Conservation (phyloP, 2,797 vertebrate genomes). For the Lepidocolaptes lacrymiger region DNA sequence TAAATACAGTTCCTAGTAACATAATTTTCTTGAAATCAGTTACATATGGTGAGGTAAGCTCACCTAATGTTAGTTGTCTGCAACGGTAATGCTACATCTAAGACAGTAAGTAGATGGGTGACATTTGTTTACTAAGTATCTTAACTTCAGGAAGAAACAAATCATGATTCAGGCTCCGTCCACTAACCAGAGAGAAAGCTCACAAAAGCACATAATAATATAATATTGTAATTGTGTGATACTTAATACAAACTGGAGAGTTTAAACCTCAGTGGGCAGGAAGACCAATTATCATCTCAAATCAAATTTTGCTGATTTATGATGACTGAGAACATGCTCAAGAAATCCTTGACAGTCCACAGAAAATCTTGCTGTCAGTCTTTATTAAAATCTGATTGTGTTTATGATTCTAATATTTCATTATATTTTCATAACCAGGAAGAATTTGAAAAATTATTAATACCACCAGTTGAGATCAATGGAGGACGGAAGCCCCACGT, state of each 20-base stretch:
- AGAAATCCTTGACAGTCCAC: background rate
- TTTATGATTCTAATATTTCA: constrained; percentile 1
- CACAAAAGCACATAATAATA: background rate
- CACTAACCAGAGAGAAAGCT: background rate
- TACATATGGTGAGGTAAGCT: background rate
- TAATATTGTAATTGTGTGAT: background rate
- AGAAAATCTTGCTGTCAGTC: background rate
- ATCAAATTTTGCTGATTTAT: background rate
- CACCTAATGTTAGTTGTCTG: background rate
- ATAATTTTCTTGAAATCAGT: background rate
- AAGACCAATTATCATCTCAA: background rate
- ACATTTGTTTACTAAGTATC: background rate
- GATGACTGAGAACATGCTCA: background rate
- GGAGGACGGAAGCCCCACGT: constrained; percentile 76
- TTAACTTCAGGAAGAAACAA: background rate
- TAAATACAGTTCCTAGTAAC: background rate
- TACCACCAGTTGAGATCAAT: constrained; percentile 78
- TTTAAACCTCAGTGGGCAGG: background rate
- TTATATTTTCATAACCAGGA: constrained; percentile 73
- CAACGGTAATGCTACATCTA: background rate
- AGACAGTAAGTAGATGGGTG: background rate
- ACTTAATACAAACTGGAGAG: background rate
- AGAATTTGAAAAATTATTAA: constrained; percentile 73
- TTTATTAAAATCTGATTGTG: background rate
- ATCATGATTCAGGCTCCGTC: background rate